These are phyloP conservation scores for Andrena fulva DNA, from an alignment of 2,888 invertebrate genomes.

Conservation along the genomic window DNA sequence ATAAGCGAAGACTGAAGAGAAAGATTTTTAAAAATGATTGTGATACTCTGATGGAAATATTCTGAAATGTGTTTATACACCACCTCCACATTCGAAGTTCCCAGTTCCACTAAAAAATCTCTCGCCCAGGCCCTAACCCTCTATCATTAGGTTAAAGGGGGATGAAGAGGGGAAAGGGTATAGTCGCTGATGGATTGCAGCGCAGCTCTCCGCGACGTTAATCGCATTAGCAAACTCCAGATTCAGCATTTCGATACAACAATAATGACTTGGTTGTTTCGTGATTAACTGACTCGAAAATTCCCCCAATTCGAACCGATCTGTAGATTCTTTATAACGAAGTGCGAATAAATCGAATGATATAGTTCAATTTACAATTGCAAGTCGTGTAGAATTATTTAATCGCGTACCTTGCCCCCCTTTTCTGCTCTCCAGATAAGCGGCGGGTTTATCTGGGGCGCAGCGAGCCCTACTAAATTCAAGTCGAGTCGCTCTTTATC, in stretches of 20 bases:
- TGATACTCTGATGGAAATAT: too few species aligned
- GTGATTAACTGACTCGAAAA: neutral
- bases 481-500: conserved; percentile 62
- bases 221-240: conserved; percentile 45
- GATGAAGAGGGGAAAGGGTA: neutral
- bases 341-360: too few species aligned
- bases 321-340: neutral
- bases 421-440: conserved; percentile 40
- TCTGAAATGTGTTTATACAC: too few species aligned
- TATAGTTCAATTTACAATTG: neutral
- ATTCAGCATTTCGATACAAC: conserved; percentile 12
- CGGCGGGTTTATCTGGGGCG: conserved; percentile 47
- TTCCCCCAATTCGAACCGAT: neutral
- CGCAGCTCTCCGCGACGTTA: conserved; percentile 53
- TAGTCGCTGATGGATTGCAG: conserved; percentile 54
- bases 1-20: too few species aligned
- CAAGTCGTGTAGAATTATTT: conserved; percentile 6
- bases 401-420: conserved; percentile 19
- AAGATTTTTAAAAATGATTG: too few species aligned
- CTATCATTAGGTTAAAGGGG: neutral
- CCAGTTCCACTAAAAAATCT: neutral
- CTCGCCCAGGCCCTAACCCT: neutral
- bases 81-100: too few species aligned
- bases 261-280: conserved; percentile 24
- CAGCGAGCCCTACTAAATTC: conserved; percentile 58